Evolutionary conservation across 2,888 invertebrate species (phyloP), one percentile per base, ranked within the genome.

Genomic region (Ophraella communa): DNA sequence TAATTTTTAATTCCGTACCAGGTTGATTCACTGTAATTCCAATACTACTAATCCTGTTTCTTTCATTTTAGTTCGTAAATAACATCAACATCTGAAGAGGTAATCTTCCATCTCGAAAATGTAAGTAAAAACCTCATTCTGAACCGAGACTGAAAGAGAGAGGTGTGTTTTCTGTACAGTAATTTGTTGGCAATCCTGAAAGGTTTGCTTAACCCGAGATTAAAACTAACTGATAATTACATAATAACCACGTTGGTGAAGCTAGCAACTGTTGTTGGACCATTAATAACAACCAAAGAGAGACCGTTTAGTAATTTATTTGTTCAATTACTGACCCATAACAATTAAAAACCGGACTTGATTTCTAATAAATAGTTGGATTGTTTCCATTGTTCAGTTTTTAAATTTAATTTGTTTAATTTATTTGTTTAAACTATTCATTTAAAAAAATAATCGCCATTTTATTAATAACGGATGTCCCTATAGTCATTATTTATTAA

Each of bases 191-290:
- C 79, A 73, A 78, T 80, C 79, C 79, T 81, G 82, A 83, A 82
- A 83, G 81, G 83, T 83, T 83, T 83, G 83, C 83, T 83, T 83
- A 83, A 83, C 82, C 83, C 79, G 78, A 83, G 83, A 83, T 83
- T 83, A 83, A 83, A 82, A 82, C 80, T 81, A 83, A 83, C 83
- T 83, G 83, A 83, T 83, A 83, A 83, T 83, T 83, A 83, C 82
- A 82, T 83, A 83, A 83, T 83, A 82, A 83, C 81, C 80, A 81
- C 81, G 79, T 82, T 81, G 76, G 76, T 73, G 72, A 72, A 75
- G 74, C 77, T 72, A 74, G 81, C 81, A 82, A 81, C 82, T 79
- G 82, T 80, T 81, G 79, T 78, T 72, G 78, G 76, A 79, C 80
- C 82, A 82, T 82, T 82, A 82, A 82, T 82, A 82, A 81, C 77